Percentiles rank a stretch among this genome's conserved stretches.
Evolutionary conservation across 2,888 invertebrate species (phyloP).

Genomic region (Serrognathus titanus): DNA sequence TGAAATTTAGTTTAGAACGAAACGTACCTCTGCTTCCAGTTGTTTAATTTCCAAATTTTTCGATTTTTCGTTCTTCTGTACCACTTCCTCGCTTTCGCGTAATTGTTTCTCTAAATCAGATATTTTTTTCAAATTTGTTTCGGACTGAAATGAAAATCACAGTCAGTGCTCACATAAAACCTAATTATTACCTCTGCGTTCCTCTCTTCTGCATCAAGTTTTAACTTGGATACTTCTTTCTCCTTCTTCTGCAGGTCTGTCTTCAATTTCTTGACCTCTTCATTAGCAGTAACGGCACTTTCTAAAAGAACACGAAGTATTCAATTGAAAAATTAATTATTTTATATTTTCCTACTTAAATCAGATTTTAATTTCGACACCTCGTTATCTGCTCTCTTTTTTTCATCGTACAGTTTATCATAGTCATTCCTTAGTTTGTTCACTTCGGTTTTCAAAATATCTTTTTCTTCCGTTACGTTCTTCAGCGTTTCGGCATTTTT

Average conservation of each 20-base stretch:
- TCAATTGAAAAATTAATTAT: background rate
- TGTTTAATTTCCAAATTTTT: conserved; percentile 58
- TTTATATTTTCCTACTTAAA: conserved; percentile 28
- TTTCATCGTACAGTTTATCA: conserved; percentile 49
- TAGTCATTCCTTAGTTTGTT: conserved; percentile 52
- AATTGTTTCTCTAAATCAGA: conserved; percentile 9
- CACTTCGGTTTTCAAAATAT: conserved; percentile 50
- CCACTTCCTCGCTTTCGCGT: conserved; percentile 3
- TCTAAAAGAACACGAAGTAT: background rate
- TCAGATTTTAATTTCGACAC: conserved; percentile 34
- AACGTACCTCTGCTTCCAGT: conserved; percentile 54
- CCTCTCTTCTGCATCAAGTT: conserved; percentile 60
- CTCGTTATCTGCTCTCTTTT: conserved; percentile 55
- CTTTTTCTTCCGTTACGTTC: conserved; percentile 62
- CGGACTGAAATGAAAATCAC: conserved; percentile 45
- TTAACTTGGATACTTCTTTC: conserved; percentile 59
- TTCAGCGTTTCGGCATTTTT: conserved; percentile 52
- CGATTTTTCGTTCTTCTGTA: conserved; percentile 49
- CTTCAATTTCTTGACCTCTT: conserved; percentile 63
- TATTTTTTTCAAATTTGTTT: conserved; percentile 7
- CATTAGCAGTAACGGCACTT: conserved; percentile 25
- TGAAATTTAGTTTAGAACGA: conserved; percentile 2
- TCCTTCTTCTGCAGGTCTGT: conserved; percentile 63
- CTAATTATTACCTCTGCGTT: conserved; percentile 49
- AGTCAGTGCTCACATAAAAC: too few relatives aligned